Base-by-base conservation (phyloP, 2,113 vertebrate genomes). In the Leucopsar rothschildi region DNA sequence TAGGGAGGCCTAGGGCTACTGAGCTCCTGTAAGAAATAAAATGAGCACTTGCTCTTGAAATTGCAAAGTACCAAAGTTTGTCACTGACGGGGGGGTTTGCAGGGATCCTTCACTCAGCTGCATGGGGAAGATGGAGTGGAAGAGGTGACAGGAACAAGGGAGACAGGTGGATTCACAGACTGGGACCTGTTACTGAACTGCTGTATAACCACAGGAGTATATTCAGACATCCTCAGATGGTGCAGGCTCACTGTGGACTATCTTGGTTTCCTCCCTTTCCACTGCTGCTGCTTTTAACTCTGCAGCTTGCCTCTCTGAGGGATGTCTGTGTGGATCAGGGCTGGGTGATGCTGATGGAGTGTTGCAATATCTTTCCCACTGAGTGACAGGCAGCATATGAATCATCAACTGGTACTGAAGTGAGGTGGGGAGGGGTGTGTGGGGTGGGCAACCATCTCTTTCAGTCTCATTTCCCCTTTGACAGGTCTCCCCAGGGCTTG, bases 301-400 rank as follows among this genome's bases (percentile, higher is more conserved):
- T 60, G 63, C 42, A 88, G 15, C 63, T 90, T 82, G 47, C 39
- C 45, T 77, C 72, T 64, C 72, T 83, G 60, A 78, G 50, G 44
- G 47, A 81, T 71, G 64, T 75, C 94, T 90, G 82, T 59, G 80
- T 86, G 82, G 68, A 93, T 92, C 77, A 93, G 82, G 76, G 45
- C 52, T 4, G 39, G 76, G 69, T 88, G 88, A 90, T 75, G 86
- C 56, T 94, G 76, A 78, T 81, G 68, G 76, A 90, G 47, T 35
- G 50, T 75, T 94, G 92, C 86, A 81, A 31, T 88, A 80, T 75
- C 80, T 55, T 81, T 91, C 28, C 80, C 22, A 28, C 0, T 66
- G 88, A 97, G 56, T 95, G 96, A 95, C 86, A 95, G 56, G 76
- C 88, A 90, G 86, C 71, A 59, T 86, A 92, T 92, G 83, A 96